Evolutionary conservation across 2,888 invertebrate species (phyloP).

Genomic region (Falcaria lacertinaria): DNA sequence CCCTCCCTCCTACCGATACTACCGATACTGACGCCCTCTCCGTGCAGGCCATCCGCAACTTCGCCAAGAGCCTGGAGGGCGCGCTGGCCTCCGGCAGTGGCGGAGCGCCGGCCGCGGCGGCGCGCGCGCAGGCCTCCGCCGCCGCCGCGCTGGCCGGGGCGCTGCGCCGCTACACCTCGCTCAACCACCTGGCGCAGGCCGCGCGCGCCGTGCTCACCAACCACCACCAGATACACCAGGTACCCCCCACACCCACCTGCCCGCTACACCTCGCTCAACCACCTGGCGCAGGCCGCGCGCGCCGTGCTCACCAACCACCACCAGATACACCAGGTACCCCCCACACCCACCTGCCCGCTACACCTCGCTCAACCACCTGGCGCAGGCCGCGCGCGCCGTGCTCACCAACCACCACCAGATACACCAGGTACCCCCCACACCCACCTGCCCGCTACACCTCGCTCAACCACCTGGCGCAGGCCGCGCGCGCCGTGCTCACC

Average conservation of each 20-base stretch:
- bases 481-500: conserved; percentile 96
- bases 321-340: conserved; percentile 92
- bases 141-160: conserved; percentile 97
- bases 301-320: conserved; percentile 96
- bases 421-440: conserved; percentile 90
- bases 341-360: conserved; percentile 91
- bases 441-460: conserved; percentile 90
- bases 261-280: conserved; percentile 91
- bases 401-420: conserved; percentile 97
- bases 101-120: conserved; percentile 90
- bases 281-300: conserved; percentile 96
- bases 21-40: conserved; percentile 36
- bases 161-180: conserved; percentile 95
- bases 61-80: conserved; percentile 84
- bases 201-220: conserved; percentile 97
- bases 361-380: conserved; percentile 93
- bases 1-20: too few relatives aligned
- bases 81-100: conserved; percentile 92
- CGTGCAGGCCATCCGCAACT: conserved; percentile 83
- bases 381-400: conserved; percentile 96
- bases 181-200: conserved; percentile 97
- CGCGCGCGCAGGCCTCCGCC: conserved; percentile 89
- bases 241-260: conserved; percentile 88
- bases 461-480: conserved; percentile 94
- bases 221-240: conserved; percentile 95